Percentiles rank a stretch among this genome's conserved stretches.
Evolutionary conservation across 1,140 invertebrate genomes (phyloP).

Genomic region (Copidosoma floridanum): DNA sequence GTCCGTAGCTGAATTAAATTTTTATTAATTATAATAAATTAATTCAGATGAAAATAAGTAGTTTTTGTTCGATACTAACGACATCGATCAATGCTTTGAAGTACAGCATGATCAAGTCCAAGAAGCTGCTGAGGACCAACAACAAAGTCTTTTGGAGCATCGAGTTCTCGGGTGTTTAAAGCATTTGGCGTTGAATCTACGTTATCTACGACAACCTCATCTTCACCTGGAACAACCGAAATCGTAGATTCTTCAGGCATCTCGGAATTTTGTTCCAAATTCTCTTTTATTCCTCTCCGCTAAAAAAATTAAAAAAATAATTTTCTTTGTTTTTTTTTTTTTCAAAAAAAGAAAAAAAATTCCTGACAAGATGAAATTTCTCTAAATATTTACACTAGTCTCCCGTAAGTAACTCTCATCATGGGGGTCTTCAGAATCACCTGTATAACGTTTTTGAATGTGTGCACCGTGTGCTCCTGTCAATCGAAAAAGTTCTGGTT

Average conservation of each 20-base stretch:
- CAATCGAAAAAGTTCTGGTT: constrained; percentile 84
- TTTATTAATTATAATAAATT: not conserved
- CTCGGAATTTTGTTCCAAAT: constrained; percentile 56
- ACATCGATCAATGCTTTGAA: constrained; percentile 90
- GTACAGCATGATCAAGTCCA: constrained; percentile 84
- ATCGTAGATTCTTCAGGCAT: constrained; percentile 48
- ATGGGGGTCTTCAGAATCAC: constrained; percentile 90
- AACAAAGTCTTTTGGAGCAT: constrained; percentile 61
- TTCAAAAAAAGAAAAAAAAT: not conserved
- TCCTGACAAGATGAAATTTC: constrained; percentile 2
- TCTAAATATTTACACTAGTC: constrained; percentile 73
- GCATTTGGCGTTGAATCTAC: constrained; percentile 62
- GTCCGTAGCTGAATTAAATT: constrained; percentile 61
- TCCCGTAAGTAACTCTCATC: constrained; percentile 89
- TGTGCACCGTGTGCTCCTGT: constrained; percentile 73
- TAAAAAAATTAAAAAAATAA: constrained; percentile 27
- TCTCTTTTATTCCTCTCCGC: constrained; percentile 67
- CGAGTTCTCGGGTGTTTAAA: constrained; percentile 51
- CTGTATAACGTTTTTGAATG: constrained; percentile 71
- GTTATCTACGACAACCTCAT: constrained; percentile 79
- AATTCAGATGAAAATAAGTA: not conserved
- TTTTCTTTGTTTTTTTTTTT: too few species aligned
- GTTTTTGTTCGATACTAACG: constrained; percentile 56
- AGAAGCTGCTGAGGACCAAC: constrained; percentile 76
- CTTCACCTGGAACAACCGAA: constrained; percentile 60